Conservation (phyloP, 2,113 vertebrate genomes). For the Beaufortia kweichowensis region DNA sequence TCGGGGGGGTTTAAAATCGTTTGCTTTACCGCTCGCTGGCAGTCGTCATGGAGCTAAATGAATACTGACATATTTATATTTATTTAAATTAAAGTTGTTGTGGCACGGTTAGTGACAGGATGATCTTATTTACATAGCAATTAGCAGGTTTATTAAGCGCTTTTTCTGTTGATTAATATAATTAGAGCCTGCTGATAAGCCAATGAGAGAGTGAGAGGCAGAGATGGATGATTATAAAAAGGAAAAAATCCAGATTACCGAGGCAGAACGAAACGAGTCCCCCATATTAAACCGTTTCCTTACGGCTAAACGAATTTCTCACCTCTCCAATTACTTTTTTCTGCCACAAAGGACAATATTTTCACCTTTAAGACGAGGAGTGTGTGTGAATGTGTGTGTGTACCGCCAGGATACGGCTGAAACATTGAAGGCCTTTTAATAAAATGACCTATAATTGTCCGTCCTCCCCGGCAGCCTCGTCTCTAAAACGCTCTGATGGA, state of each 20-base stretch:
- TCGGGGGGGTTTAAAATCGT: background rate
- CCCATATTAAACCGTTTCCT: background rate
- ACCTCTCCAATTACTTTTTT: background rate
- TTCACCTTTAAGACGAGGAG: background rate
- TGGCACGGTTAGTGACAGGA: constrained; percentile 57
- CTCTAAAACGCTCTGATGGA: constrained; percentile 17
- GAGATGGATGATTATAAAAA: background rate
- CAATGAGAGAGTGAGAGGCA: constrained; percentile 9
- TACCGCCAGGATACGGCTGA: constrained; percentile 56
- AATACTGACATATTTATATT: constrained; percentile 65
- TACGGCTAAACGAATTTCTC: background rate
- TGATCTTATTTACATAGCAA: constrained; percentile 66
- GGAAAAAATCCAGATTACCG: background rate
- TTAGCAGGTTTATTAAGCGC: constrained; percentile 66
- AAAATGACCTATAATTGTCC: constrained; percentile 72
- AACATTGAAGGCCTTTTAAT: constrained; percentile 69
- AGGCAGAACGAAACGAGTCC: constrained; percentile 3
- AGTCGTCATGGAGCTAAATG: constrained; percentile 46
- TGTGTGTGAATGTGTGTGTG: constrained; percentile 33
- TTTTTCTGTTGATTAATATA: constrained; percentile 66
- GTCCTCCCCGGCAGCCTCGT: constrained; percentile 59
- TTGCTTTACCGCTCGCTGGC: constrained; percentile 2
- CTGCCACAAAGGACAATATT: constrained; percentile 4
- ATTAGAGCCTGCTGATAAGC: constrained; percentile 62
- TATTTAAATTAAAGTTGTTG: constrained; percentile 62